Evolutionary conservation across 2,888 invertebrate genomes (phyloP), one percentile per base, ranked within the genome.

Genomic region (Clunio marinus): DNA sequence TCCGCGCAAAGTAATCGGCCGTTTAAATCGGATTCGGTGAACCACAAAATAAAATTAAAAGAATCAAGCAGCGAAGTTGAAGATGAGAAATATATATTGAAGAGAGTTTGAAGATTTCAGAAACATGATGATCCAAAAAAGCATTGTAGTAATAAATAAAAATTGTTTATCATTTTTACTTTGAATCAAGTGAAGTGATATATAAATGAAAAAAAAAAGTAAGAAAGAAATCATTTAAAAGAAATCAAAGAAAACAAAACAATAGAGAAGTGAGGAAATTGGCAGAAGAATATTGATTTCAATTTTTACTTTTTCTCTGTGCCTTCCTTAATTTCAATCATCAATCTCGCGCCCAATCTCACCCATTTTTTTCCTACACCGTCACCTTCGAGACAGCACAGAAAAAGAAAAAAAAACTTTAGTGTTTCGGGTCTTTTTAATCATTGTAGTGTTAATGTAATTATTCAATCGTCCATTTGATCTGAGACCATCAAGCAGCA

Each of bases 61-160:
- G 41, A 3, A 15, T 62, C 8, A 24, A 27, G 27, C 5, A n/a
- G 2, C 20, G 28, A 24, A 28, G 22, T 32, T 66, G 66, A 66
- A 66, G 55, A 66, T 66, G n/a, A n/a, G n/a, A n/a, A n/a, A n/a
- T n/a, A n/a, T n/a, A n/a, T 66, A 66, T 55, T 66, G 28, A 32
- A n/a, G 46, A 63, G 22, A 27, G 27, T 63, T 60, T 22, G 25
- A 41, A 65, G 63, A 46, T 65, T 65, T 46, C 17, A 45, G 27
- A 46, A 55, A 46, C 24, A 63, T 45, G 45, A 63, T 63, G 63
- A 63, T 27, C 63, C 63, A 25, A 63, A 63, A 63, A 63, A 46
- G 63, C 24, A 37, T 63, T 63, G 37, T 27, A 63, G 63, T 45
- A n/a, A 63, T 37, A 25, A 45, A 63, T 20, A 63, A 46, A 63